Evolutionary conservation across 2,888 invertebrate genomes (phyloP).

Genomic region (Lottia gigantea): DNA sequence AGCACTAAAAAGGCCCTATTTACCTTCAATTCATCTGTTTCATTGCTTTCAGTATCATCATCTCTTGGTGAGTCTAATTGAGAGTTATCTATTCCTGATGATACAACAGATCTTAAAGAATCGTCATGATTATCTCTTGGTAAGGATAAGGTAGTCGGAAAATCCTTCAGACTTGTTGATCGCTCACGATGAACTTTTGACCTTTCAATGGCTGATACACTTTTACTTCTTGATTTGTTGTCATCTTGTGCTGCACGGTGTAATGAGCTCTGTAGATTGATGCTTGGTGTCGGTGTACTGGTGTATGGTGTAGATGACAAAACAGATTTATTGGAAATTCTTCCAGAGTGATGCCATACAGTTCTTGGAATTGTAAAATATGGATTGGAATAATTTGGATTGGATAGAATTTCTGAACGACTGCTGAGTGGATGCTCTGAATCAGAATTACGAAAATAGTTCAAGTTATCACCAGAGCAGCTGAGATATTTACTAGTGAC

Average conservation of each 20-base stretch:
- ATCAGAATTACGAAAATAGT: slow-evolving; percentile 31
- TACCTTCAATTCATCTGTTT: slow-evolving; percentile 67
- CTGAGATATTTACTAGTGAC: slow-evolving; percentile 52
- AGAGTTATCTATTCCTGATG: slow-evolving; percentile 21
- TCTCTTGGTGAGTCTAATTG: slow-evolving; percentile 23
- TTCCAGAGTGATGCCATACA: slow-evolving; percentile 33
- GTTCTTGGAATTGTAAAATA: slow-evolving; percentile 44
- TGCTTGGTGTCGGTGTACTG: slow-evolving; percentile 22
- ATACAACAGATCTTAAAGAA: slow-evolving; percentile 28
- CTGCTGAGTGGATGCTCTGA: slow-evolving; percentile 23
- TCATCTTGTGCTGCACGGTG: slow-evolving; percentile 47
- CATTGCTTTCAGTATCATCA: slow-evolving; percentile 52
- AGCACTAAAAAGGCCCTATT: slow-evolving; percentile 21
- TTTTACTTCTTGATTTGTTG: slow-evolving; percentile 28
- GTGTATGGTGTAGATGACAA: slow-evolving; percentile 24
- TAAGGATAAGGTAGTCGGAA: slow-evolving; percentile 47
- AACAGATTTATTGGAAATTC: slow-evolving; percentile 26
- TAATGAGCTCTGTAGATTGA: slow-evolving; percentile 22
- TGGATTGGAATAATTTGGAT: slow-evolving; percentile 41
- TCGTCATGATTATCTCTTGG: slow-evolving; percentile 34
- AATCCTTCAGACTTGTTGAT: slow-evolving; percentile 56
- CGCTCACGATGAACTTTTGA: slow-evolving; percentile 46
- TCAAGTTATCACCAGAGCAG: slow-evolving; percentile 56
- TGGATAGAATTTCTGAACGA: slow-evolving; percentile 33
- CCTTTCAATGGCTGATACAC: slow-evolving; percentile 35